Evolutionary conservation across 2,797 vertebrate species (phyloP), one percentile per base, ranked within the genome.

Genomic region (Acrossocheilus wenchowensis): DNA sequence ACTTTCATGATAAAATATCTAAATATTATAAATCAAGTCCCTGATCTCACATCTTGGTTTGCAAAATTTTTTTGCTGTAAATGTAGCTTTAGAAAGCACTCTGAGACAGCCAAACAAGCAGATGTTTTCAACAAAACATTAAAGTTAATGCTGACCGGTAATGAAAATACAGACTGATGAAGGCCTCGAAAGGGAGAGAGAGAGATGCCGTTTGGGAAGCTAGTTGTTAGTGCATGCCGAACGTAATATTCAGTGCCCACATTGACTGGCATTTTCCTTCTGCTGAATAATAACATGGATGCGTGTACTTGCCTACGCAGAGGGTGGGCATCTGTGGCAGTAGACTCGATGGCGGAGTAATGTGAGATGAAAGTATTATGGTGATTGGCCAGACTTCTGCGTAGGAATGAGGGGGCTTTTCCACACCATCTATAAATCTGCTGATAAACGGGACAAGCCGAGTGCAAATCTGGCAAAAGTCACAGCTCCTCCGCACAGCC

Each of bases 351-450:
- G 73, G 82, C 15, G 21, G 39, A 34, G 75, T 80, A 34, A 81
- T 66, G n/a, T 39, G 54, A 86, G 52, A 86, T 73, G 69, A 74
- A 54, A 41, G 60, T 81, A 75, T 81, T 62, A 66, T 75, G 48
- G 85, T 39, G 45, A 86, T 30, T 86, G 78, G 78, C 78, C 85
- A 81, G 78, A 75, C 84, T 45, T 80, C 64, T 69, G 83, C 54
- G 72, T 43, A 74, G 85, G 85, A 86, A 74, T 81, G 85, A 75
- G 69, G 69, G 57, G 78, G 85, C 78, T 75, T 85, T 81, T 81
- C 78, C 71, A 86, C 68, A 14, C 15, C 54, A 75, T 81, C 85
- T 68, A 75, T 86, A 86, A 86, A 86, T 86, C 85, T 81, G 78
- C 68, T 50, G 78, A 86, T 86, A 81, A 81, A 86, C 69, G 57